Base-by-base conservation (phyloP, 2,797 vertebrate species). In the Pteropus rufus region DNA sequence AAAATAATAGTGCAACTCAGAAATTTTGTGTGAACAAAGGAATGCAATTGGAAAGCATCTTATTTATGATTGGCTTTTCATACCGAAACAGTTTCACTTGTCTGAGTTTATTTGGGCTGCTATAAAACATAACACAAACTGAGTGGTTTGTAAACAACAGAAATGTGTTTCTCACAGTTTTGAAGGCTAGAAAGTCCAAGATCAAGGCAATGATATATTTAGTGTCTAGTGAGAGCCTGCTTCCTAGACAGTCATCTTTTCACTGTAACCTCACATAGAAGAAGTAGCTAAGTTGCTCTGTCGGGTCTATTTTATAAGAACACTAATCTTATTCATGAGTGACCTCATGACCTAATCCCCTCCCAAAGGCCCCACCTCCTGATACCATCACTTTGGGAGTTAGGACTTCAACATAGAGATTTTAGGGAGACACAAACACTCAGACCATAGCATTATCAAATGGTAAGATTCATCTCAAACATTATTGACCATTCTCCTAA, bases 1-100 rank as follows among this genome's bases (percentile, higher is more conserved):
- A 94, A 97, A 96, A 96, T 86, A 86, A 62, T 76, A 87, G 41
- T 11, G 41, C 26, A 62, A 89, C 87, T 96, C 52, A 83, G 6
- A 93, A 90, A 9, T 73, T 92, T 69, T 10, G 0, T 75, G 62
- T 82, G 82, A 96, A 77, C 64, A 84, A 70, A 88, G 76, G 7
- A 73, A 49, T 88, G n/a, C 77, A 88, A 52, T 31, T 88, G 60
- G 12, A 52, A 85, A 89, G 34, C 29, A 83, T 44, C 41, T 81
- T 90, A 83, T 90, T 95, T 86, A 70, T 91, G 75, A 76, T 26
- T 31, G 81, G 5, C 26, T 94, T 92, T 95, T 92, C 41, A 88
- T 46, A 62, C 44, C 56, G 73, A 81, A 21, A 54, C 2, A 65
- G 7, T 94, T 97, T 84, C 11, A 26, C 65, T 49, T 44, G 16